A percentile compares a stretch with the other conserved stretches of the same genome.
Conservation (phyloP, 2,113 vertebrate genomes). For the Speoplatyrhinus poulsoni region DNA sequence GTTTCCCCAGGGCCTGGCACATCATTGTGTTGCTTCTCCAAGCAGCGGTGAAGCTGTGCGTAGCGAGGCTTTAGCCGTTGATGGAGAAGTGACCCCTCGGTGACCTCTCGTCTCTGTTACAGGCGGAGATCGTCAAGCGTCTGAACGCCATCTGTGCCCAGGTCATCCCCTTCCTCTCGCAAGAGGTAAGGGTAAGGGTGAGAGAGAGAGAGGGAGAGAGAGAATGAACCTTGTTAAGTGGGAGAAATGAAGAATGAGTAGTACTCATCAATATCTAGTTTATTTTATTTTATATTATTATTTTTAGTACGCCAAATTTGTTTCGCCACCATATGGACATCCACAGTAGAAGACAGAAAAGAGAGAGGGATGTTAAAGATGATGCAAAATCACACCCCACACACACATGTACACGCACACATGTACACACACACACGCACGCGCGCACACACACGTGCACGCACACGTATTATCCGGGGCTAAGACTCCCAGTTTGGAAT, state of each 20-base stretch:
- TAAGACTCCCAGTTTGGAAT: conserved; percentile 67
- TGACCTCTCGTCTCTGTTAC: conserved; percentile 64
- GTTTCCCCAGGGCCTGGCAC: too few relatives aligned
- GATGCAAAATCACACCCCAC: neutral
- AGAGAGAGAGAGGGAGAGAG: neutral
- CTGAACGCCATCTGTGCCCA: conserved; percentile 98
- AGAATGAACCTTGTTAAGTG: too few relatives aligned
- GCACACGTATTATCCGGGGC: conserved; percentile 58
- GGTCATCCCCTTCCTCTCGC: conserved; percentile 97
- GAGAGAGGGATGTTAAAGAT: conserved; percentile 4
- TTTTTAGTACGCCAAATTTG: too few relatives aligned
- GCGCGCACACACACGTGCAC: conserved; percentile 36
- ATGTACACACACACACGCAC: neutral
- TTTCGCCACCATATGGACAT: too few relatives aligned
- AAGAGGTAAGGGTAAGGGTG: conserved; percentile 83
- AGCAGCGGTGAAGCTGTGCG: neutral
- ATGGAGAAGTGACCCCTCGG: conserved; percentile 6
- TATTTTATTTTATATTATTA: too few relatives aligned
- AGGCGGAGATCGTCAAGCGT: conserved; percentile 97
- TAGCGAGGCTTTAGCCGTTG: neutral
- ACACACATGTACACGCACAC: conserved; percentile 8
- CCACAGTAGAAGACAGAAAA: conserved; percentile 8
- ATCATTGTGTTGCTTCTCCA: too few relatives aligned
- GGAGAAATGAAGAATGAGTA: too few relatives aligned
- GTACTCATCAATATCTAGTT: too few relatives aligned